Percentiles rank a stretch among this genome's conserved stretches.
Evolutionary conservation across 2,797 vertebrate species (phyloP).

Genomic region (Cryptoprocta ferox): DNA sequence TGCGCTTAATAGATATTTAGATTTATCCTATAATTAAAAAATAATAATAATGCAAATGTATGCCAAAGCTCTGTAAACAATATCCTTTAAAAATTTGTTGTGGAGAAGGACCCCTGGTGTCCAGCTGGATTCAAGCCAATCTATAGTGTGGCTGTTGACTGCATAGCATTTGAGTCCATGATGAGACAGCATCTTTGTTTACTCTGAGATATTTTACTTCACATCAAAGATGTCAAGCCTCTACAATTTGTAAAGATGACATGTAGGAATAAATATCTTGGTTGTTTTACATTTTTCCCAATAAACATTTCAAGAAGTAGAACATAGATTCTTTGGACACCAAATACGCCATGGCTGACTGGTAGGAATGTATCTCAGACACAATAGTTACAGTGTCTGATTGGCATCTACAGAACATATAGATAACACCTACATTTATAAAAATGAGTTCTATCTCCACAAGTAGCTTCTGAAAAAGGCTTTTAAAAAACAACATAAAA

Average conservation of each 20-base stretch:
- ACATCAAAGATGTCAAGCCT: conserved; percentile 52
- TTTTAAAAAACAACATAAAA: conserved; percentile 80
- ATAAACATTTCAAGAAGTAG: conserved; percentile 73
- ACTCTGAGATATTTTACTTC: conserved; percentile 71
- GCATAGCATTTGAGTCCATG: conserved; percentile 42
- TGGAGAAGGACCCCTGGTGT: conserved; percentile 82
- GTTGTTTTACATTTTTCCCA: conserved; percentile 66
- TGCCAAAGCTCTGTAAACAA: conserved; percentile 75
- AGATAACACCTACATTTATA: conserved; percentile 82
- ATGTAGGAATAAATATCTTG: conserved; percentile 66
- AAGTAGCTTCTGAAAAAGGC: conserved; percentile 77
- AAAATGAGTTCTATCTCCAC: conserved; percentile 79
- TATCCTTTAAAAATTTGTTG: conserved; percentile 75
- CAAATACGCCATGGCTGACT: conserved; percentile 80
- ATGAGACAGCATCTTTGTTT: conserved; percentile 68
- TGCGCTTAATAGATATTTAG: conserved; percentile 62
- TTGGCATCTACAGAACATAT: conserved; percentile 79
- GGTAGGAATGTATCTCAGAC: conserved; percentile 77
- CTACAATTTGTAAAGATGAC: conserved; percentile 70
- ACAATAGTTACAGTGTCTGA: conserved; percentile 80
- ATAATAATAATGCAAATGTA: conserved; percentile 79
- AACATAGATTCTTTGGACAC: conserved; percentile 74
- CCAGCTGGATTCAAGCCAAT: conserved; percentile 81
- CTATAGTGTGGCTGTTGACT: conserved; percentile 63
- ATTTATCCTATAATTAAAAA: conserved; percentile 69